Base-by-base conservation (phyloP, 2,888 invertebrate species). In the Homarus gammarus region DNA sequence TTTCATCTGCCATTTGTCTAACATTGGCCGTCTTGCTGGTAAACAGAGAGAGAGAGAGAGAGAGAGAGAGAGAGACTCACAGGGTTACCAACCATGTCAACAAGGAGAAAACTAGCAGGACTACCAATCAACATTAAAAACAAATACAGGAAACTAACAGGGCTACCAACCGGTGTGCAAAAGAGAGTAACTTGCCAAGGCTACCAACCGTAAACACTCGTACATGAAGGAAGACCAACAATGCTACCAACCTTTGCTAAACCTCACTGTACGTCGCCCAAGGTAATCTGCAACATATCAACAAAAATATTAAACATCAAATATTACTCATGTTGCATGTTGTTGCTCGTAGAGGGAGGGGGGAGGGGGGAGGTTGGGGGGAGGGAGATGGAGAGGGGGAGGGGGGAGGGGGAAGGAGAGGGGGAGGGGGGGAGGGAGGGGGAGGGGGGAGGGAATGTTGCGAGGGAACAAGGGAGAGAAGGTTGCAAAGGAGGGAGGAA, bases 191-290 rank as follows among this genome's bases (percentile, higher is more conserved):
- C 1, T 18, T 56, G 56, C 15, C 56, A 56, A 22, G 56, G 22
- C 56, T 56, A 18, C 56, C 56, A 56, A 56, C 56, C 70, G 51
- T 44, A 84, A 49, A 84, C 68, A 84, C 44, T 68, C 38, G 36
- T 61, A 77, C 64, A 73, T 31, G 44, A 15, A 77, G n/a, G 77
- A 18, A 85, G 38, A 61, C 33, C 75, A 64, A 56, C 73, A 61
- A 36, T 0, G n/a, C 33, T 44, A 86, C 86, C 33, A 78, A 86
- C 86, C 86, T 86, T 86, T 86, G 49, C 70, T 78, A 70, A 86
- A 86, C 49, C 68, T 86, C 33, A 86, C 86, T 31, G 86, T 86
- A 2, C 86, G 77, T 27, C 86, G 86, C n/a, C 86, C 86, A n/a
- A 86, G 78, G 70, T 86, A 86, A 79, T 86, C 86, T 86, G 86